Evolutionary conservation across 2,113 vertebrate genomes (phyloP).

Genomic region (Prionailurus viverrinus): DNA sequence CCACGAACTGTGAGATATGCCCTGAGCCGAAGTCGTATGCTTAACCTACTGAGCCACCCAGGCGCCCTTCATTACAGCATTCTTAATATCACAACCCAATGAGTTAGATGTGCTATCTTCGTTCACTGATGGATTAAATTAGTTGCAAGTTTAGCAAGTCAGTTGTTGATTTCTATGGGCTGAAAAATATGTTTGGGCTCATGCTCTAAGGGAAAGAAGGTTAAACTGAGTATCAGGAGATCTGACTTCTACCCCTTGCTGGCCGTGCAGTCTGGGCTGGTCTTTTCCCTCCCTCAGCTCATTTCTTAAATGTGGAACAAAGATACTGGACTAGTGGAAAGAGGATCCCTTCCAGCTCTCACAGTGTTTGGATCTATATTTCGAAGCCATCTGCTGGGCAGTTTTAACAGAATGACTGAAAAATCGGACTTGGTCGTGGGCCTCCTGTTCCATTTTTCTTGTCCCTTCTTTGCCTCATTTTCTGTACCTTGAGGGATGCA

Average conservation of each 20-base stretch:
- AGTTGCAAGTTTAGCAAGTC: not conserved
- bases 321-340: not conserved
- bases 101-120: not conserved
- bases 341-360: not conserved
- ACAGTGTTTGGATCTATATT: constrained; percentile 1
- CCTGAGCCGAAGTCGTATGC: no score
- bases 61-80: not conserved
- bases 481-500: not conserved
- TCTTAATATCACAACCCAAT: not conserved
- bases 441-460: not conserved
- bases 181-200: not conserved
- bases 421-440: not conserved
- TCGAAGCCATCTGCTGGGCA: constrained; percentile 47
- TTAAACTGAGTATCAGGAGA: not conserved
- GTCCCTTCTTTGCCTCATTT: not conserved
- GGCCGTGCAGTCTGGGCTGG: not conserved
- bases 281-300: no score
- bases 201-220: not conserved
- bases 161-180: not conserved
- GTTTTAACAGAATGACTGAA: constrained; percentile 55
- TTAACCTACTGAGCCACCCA: no score
- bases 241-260: not conserved
- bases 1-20: no score
- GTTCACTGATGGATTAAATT: not conserved
- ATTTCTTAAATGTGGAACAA: not conserved